A percentile compares a stretch with the other conserved stretches of the same genome.
Conservation (phyloP, 1,140 invertebrate species). For the Heliconius eleuchia region DNA sequence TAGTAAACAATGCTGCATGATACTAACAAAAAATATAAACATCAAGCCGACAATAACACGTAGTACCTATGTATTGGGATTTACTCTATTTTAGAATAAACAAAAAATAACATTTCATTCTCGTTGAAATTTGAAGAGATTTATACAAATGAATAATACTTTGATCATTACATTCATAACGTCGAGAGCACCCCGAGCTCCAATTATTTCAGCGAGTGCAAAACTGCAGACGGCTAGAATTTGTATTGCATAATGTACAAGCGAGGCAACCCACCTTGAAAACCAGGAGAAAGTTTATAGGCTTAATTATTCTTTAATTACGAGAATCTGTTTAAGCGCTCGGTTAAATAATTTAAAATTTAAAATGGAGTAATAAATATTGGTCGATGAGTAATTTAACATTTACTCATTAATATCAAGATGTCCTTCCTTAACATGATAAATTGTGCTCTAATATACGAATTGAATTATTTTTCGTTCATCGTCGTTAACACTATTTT, state of each 20-base stretch:
- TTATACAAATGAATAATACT: conserved; percentile 14
- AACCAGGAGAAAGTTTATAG: conserved; percentile 15
- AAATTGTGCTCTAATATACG: no score
- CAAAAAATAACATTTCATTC: neutral
- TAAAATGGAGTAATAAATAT: neutral
- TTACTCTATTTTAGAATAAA: neutral
- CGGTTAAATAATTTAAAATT: neutral
- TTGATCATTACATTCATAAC: conserved; percentile 14
- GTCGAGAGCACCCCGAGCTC: conserved; percentile 42
- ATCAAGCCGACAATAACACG: neutral
- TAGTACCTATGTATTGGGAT: neutral
- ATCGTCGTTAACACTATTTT: no score
- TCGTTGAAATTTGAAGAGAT: neutral
- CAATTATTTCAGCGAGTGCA: conserved; percentile 50
- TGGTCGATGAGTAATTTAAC: neutral
- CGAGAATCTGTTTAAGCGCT: conserved; percentile 21
- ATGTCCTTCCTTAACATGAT: no score
- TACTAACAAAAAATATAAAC: no score
- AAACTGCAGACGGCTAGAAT: conserved; percentile 22
- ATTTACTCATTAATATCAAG: neutral
- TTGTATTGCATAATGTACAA: conserved; percentile 23
- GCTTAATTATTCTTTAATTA: conserved; percentile 26
- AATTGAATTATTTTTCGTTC: no score
- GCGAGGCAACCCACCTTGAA: neutral
- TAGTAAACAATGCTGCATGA: neutral